Percentiles rank a stretch among this genome's conserved stretches.
Evolutionary conservation across 2,888 invertebrate genomes (phyloP).

Genomic region (Xylota sylvarum): DNA sequence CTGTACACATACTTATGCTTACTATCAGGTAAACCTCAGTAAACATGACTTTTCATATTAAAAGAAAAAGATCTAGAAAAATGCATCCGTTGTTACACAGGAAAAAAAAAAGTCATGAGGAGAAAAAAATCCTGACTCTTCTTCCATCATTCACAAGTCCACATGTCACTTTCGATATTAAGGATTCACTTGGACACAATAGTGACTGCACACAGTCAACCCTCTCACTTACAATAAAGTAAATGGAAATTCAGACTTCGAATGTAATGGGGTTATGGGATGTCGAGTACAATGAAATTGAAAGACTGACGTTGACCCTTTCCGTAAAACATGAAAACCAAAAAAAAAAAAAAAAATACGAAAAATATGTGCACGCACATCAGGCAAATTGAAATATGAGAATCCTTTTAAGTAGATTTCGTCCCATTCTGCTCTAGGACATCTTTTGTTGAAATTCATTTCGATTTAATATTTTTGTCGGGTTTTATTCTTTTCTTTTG

Average conservation of each 20-base stretch:
- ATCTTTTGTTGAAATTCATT: constrained; percentile 8
- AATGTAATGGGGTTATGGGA: neutral
- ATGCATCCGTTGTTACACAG: too few relatives aligned
- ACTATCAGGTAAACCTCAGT: too few relatives aligned
- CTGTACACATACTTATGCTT: too few relatives aligned
- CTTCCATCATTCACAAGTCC: neutral
- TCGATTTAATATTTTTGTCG: neutral
- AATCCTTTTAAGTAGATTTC: neutral
- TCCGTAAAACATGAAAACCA: neutral
- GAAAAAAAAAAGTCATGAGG: too few relatives aligned
- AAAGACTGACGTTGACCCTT: too few relatives aligned
- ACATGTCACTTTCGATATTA: constrained; percentile 13
- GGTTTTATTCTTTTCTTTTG: neutral
- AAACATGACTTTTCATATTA: too few relatives aligned
- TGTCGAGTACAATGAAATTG: neutral
- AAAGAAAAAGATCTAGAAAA: neutral
- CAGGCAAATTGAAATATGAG: constrained; percentile 22
- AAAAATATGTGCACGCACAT: constrained; percentile 33
- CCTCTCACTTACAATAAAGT: neutral
- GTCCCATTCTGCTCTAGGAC: neutral
- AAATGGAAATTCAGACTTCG: constrained; percentile 17
- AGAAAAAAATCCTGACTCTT: neutral
- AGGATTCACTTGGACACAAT: neutral
- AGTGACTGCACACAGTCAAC: constrained; percentile 7
- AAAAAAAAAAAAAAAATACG: constrained; percentile 7